phyloP scores from a whole-genome alignment of 2,797 vertebrate genomes.

The Malurus leucopterus region DNA sequence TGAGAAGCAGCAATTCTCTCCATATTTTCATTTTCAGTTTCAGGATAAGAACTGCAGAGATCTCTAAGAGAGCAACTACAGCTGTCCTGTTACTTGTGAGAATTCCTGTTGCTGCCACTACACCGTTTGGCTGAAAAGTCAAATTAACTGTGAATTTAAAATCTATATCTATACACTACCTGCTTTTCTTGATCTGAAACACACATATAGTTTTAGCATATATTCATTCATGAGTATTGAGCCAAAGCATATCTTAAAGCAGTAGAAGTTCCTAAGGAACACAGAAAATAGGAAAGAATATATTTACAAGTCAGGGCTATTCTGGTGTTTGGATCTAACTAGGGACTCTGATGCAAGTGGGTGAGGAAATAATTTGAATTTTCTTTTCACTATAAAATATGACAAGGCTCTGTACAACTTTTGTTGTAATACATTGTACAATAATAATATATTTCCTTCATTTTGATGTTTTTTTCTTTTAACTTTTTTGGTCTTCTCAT shows the following conservation, averaged over 20 bases:
- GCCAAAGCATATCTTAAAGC: background rate
- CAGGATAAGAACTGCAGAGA: background rate
- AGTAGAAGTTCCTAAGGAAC: background rate
- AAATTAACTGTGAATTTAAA: background rate
- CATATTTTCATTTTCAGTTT: background rate
- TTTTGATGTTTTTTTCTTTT: background rate
- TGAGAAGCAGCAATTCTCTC: background rate
- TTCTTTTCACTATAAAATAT: background rate
- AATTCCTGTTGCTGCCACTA: background rate
- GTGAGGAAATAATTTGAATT: background rate
- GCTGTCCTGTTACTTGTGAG: background rate
- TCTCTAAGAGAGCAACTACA: too few relatives aligned
- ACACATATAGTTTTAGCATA: background rate
- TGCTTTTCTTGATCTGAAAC: background rate
- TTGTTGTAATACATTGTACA: background rate
- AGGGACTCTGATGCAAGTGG: background rate
- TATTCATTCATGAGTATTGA: background rate
- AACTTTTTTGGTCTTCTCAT: background rate
- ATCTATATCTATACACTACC: background rate
- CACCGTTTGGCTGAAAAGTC: background rate
- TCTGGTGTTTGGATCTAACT: background rate
- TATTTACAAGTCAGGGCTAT: background rate
- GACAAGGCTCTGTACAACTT: background rate
- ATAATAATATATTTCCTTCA: background rate
- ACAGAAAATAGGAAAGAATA: background rate